Conservation (phyloP, 37 sponge, comb jelly and placozoan genomes). For the Eunapius fragilis region DNA sequence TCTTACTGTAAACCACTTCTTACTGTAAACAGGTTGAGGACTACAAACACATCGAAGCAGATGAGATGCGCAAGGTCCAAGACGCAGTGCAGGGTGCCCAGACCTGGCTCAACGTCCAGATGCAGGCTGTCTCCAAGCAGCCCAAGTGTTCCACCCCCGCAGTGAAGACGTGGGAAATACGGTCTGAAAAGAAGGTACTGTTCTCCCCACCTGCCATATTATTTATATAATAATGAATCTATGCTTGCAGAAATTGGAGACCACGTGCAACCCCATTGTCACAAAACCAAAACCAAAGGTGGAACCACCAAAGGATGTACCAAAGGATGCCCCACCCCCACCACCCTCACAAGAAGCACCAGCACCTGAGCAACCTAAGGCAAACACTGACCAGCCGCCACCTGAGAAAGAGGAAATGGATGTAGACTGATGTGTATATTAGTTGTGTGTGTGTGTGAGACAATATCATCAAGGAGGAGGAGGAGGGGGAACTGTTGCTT, state of each 20-base stretch:
- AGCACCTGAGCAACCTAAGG: neutral
- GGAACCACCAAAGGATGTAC: slow-evolving; percentile 83
- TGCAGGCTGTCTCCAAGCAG: slow-evolving; percentile 39
- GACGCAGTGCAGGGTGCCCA: slow-evolving; percentile 64
- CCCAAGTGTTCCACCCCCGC: slow-evolving; percentile 55
- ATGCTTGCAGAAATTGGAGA: slow-evolving; percentile 57
- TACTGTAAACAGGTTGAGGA: slow-evolving; percentile 47
- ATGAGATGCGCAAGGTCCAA: slow-evolving; percentile 86
- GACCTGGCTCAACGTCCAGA: slow-evolving; percentile 72
- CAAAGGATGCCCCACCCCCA: neutral
- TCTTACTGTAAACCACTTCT: too few relatives aligned
- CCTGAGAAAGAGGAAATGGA: neutral
- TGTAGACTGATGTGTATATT: neutral
- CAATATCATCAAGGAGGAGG: neutral
- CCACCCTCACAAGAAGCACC: neutral
- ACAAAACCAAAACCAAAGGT: slow-evolving; percentile 96
- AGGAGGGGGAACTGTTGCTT: too few relatives aligned
- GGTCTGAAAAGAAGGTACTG: slow-evolving; percentile 62
- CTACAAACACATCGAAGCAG: slow-evolving; percentile 83
- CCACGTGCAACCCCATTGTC: slow-evolving; percentile 83
- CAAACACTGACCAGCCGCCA: neutral
- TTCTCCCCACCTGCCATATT: neutral
- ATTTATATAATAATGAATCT: neutral
- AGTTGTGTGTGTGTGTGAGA: neutral
- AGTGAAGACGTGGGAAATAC: slow-evolving; percentile 67